Conservation (phyloP, 2,888 invertebrate genomes). For the Drosophila antonietae region DNA sequence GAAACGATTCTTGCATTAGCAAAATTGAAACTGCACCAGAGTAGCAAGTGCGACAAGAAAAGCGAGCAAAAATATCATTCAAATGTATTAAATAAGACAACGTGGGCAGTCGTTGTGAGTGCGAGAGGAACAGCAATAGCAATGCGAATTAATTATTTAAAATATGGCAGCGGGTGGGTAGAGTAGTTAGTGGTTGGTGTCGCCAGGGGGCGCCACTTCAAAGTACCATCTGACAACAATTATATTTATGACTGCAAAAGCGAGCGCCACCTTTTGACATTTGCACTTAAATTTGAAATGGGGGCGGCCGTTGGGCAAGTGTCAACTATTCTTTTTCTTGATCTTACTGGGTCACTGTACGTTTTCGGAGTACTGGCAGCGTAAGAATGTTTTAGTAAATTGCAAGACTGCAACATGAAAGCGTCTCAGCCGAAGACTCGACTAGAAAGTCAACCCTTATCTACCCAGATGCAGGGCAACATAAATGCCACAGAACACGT, state of each 20-base stretch:
- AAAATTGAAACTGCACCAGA: conserved; percentile 60
- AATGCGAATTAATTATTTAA: conserved; percentile 9
- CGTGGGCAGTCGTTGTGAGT: neutral
- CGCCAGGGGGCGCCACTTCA: conserved; percentile 53
- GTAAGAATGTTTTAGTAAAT: conserved; percentile 38
- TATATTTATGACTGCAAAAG: conserved; percentile 48
- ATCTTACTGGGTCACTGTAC: conserved; percentile 28
- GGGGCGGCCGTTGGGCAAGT: conserved; percentile 6
- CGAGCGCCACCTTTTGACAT: conserved; percentile 52
- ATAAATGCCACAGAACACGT: conserved; percentile 61
- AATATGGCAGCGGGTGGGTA: neutral
- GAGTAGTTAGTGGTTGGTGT: conserved; percentile 23
- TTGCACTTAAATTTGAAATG: conserved; percentile 36
- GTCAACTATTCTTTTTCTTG: conserved; percentile 27
- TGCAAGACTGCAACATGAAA: conserved; percentile 17
- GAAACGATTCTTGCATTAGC: conserved; percentile 67
- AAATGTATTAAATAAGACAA: conserved; percentile 26
- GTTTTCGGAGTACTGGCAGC: conserved; percentile 13
- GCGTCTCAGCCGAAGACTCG: neutral
- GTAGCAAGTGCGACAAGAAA: conserved; percentile 8
- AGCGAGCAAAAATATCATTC: neutral
- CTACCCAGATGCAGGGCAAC: conserved; percentile 35
- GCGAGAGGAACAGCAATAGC: neutral
- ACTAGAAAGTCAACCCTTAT: conserved; percentile 29
- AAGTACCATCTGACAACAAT: conserved; percentile 56